Percentiles rank a stretch among this genome's conserved stretches.
phyloP scores from a whole-genome alignment of 2,797 vertebrate species.

The Alfaro cultratus region DNA sequence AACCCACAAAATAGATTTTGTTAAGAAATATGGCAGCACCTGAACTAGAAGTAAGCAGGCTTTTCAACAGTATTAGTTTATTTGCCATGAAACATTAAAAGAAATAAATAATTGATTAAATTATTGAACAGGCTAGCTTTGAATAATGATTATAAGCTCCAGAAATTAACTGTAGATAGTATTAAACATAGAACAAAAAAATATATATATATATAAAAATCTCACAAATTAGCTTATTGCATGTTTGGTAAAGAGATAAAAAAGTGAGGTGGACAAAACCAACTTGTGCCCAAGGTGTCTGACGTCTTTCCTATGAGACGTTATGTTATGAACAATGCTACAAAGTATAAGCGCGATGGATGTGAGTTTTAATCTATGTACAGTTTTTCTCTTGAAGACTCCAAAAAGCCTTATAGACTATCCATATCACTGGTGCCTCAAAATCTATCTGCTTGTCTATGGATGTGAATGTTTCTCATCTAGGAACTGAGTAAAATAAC shows the following conservation, averaged over 20 bases:
- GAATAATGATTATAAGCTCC: background rate
- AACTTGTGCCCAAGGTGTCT: slow-evolving; percentile 21
- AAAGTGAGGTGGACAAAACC: background rate
- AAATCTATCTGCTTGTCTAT: background rate
- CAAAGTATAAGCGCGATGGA: background rate
- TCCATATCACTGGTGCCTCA: background rate
- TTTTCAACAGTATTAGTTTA: background rate
- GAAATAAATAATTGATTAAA: background rate
- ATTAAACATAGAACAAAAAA: background rate
- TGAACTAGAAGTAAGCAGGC: background rate
- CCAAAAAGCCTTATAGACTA: background rate
- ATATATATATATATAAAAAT: background rate
- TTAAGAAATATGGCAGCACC: background rate
- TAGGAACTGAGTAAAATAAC: background rate
- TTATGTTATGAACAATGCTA: slow-evolving; percentile 39
- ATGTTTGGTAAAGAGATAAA: background rate
- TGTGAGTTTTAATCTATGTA: background rate
- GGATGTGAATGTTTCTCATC: background rate
- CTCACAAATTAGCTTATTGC: background rate
- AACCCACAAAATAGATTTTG: background rate
- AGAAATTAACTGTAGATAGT: background rate
- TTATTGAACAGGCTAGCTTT: background rate
- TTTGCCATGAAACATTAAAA: background rate
- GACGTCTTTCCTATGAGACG: slow-evolving; percentile 53
- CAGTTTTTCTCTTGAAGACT: background rate